Evolutionary conservation across 2,888 invertebrate species (phyloP).

Genomic region (Andrena praecox): DNA sequence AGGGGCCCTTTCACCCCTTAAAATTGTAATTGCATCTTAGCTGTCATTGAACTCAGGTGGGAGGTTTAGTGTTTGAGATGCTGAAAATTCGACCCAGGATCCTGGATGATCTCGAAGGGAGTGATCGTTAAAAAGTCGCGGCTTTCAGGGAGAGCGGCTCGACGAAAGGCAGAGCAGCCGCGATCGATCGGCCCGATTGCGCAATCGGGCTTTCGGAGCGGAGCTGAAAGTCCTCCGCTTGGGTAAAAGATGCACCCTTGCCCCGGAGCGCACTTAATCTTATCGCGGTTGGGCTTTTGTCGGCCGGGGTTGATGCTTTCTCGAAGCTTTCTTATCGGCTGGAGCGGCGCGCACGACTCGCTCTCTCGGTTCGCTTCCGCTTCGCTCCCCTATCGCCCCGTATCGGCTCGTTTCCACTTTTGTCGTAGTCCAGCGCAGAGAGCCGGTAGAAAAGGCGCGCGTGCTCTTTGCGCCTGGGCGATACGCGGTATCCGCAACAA

Average conservation of each 20-base stretch:
- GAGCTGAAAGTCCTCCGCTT: slow-evolving; percentile 25
- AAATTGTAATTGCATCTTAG: too few species aligned
- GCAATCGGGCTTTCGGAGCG: slow-evolving; percentile 50
- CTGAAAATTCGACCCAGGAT: too few species aligned
- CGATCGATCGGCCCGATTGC: slow-evolving; percentile 66
- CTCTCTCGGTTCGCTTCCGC: slow-evolving; percentile 52
- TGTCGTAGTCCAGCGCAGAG: slow-evolving; percentile 55
- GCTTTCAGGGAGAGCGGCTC: background rate
- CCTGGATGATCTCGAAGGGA: slow-evolving; percentile 1
- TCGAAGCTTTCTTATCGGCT: slow-evolving; percentile 67
- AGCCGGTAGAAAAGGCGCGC: slow-evolving; percentile 43
- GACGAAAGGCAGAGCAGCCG: slow-evolving; percentile 28
- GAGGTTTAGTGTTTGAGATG: too few species aligned
- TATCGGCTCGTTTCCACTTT: slow-evolving; percentile 69
- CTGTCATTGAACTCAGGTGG: too few species aligned
- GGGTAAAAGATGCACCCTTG: slow-evolving; percentile 56
- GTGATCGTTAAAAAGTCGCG: background rate
- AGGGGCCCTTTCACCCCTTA: too few species aligned
- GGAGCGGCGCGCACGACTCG: slow-evolving; percentile 35
- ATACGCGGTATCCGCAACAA: slow-evolving; percentile 62
- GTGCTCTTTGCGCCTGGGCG: slow-evolving; percentile 54
- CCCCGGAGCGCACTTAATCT: slow-evolving; percentile 67
- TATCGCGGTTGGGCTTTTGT: slow-evolving; percentile 69
- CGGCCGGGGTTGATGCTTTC: slow-evolving; percentile 68
- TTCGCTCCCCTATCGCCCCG: slow-evolving; percentile 53